Evolutionary conservation across 2,797 vertebrate species (phyloP).

Genomic region (Enteromius viviparus): DNA sequence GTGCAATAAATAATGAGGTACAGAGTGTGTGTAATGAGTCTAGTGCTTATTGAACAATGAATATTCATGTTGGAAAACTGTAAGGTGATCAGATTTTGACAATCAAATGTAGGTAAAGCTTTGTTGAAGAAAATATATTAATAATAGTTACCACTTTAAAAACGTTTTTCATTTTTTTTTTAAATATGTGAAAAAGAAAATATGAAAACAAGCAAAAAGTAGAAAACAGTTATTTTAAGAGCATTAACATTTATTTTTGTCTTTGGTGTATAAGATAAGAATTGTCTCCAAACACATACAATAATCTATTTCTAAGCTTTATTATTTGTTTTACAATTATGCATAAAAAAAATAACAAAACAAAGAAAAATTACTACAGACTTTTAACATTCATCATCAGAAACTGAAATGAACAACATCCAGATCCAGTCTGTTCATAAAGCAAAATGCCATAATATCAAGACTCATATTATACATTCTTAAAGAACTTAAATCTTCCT

Average conservation of each 20-base stretch:
- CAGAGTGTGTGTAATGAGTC: neutral
- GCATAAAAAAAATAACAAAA: neutral
- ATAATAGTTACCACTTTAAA: neutral
- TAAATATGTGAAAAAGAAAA: neutral
- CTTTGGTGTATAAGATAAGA: neutral
- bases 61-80: neutral
- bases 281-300: neutral
- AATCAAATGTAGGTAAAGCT: neutral
- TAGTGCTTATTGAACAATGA: neutral
- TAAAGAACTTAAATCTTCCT: conserved; percentile 1
- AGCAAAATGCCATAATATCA: conserved; percentile 5
- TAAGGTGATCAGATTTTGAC: neutral
- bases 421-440: conserved; percentile 8
- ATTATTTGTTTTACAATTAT: neutral
- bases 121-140: neutral
- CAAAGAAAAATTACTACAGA: neutral
- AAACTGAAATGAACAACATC: conserved; percentile 11
- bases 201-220: neutral
- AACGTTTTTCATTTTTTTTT: neutral
- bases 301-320: neutral
- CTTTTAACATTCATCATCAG: neutral
- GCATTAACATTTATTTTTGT: neutral
- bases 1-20: neutral
- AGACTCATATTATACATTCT: neutral
- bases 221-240: neutral